Percentiles rank a stretch among this genome's conserved stretches.
These are phyloP conservation scores for Cinclus mexicanus DNA, from an alignment of 2,113 vertebrate genomes.

Conservation along the genomic window DNA sequence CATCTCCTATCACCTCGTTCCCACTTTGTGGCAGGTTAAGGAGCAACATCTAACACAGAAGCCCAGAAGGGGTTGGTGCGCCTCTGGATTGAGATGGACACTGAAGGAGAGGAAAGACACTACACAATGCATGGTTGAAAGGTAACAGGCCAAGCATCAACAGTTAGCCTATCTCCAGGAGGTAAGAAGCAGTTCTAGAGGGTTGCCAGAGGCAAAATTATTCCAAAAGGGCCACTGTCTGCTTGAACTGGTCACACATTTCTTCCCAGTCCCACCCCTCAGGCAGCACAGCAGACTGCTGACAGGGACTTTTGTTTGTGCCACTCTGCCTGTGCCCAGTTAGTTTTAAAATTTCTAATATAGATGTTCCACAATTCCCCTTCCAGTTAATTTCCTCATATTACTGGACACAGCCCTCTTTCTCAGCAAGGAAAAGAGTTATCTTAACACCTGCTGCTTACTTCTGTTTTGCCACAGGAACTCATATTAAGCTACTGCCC, in stretches of 20 bases:
- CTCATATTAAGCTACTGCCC: background rate
- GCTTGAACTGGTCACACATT: background rate
- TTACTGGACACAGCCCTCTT: background rate
- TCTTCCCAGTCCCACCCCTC: background rate
- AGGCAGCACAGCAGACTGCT: background rate
- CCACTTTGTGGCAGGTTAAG: background rate
- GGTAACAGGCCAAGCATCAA: background rate
- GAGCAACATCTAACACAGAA: accelerated
- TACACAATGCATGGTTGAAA: background rate
- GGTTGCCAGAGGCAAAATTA: background rate
- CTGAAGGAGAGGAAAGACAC: background rate
- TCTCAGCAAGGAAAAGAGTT: background rate
- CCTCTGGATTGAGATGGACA: background rate
- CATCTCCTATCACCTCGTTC: background rate
- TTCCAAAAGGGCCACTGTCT: background rate
- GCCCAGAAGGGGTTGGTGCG: background rate
- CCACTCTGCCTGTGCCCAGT: accelerated
- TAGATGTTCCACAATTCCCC: background rate
- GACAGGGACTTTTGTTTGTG: background rate
- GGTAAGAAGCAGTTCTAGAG: background rate
- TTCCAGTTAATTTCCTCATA: background rate
- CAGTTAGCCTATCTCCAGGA: background rate
- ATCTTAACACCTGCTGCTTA: background rate
- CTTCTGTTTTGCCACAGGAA: background rate
- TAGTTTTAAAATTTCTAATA: background rate